Evolutionary conservation across 2,113 vertebrate genomes (phyloP), one percentile per base, ranked within the genome.

Genomic region (Petromus typicus): DNA sequence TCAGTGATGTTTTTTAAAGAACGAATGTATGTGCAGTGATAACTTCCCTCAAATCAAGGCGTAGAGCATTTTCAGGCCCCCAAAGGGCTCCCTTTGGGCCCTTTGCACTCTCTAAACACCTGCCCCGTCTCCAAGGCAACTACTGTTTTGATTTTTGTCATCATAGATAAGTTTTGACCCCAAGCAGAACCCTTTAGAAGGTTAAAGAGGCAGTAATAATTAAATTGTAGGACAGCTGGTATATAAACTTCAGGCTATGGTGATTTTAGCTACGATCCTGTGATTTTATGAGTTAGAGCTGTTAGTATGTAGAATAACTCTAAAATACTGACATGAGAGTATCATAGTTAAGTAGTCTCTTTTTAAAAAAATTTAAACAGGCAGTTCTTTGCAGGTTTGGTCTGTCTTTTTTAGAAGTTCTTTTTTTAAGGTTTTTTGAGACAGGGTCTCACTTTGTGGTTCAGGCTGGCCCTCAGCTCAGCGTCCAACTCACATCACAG

Each of bases 321-420:
- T 81, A 87, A 80, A 90, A 85, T 71, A 84, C 16, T 67, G 51
- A 92, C 48, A 37, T n/a, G 25, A 75, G 82, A 45, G 83, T 56
- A 80, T 92, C 17, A 76, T 76, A 85, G 43, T 73, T 8, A 69
- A 48, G 59, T 59, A 73, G 43, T 67, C 43, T 20, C 8, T 37
- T 40, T 27, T 30, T n/a, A n/a, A n/a, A n/a, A n/a, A n/a, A n/a
- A n/a, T n/a, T n/a, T n/a, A n/a, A n/a, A n/a, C n/a, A 86, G 37
- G 32, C 61, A 85, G 1, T 63, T 54, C 45, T 93, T 95, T 88
- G 57, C 79, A 86, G n/a, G 6, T 96, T 96, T 87, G 59, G 34
- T 95, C 27, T 87, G 57, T 80, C 64, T 56, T 88, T 90, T 25
- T 57, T 67, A n/a, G n/a, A n/a, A n/a, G n/a, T n/a, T n/a, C n/a